Base-by-base conservation (phyloP, 2,888 invertebrate genomes). In the Zygothrica quintamaculata region DNA sequence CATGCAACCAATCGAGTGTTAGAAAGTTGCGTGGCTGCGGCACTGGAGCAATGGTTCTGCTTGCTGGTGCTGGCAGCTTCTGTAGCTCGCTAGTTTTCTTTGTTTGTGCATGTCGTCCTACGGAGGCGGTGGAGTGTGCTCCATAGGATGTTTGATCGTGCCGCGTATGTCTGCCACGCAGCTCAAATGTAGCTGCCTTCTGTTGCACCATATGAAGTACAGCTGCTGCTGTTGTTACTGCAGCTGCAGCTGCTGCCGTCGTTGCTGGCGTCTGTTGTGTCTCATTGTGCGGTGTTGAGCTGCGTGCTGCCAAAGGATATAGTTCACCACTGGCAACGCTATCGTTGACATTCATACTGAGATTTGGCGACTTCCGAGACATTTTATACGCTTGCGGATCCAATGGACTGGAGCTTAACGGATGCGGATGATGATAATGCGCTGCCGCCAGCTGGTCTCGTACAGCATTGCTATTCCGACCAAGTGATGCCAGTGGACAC, bases 401-500 rank as follows among this genome's bases (percentile, higher is more conserved):
- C 33, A 92, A 75, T 8, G 92, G 92, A 59, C 91, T 91, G 47
- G 92, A 91, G 70, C 92, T 92, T 36, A 92, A 74, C 3, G 91
- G 91, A 82, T 91, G 91, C 79, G 90, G 91, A 68, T 91, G 90
- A 44, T 89, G 88, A 39, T 90, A 88, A 58, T 89, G 88, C n/a
- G 81, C 68, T 4, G 74, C 74, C 15, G 89, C 65, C 67, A 88
- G 61, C 16, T 88, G 87, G 66, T 90, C 90, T 58, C 90, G 76
- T 33, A 87, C 90, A 2, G 85, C 84, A 64, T 81, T 89, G 65
- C 88, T 88, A 62, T 92, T 91, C 62, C 93, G 92, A 34, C 93
- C 93, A 72, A 93, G 89, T 68, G 93, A 93, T 62, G 93, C 93
- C 82, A 94, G 90, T 55, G 94, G 93, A 89, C 93, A 94, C 80